phyloP scores from a whole-genome alignment of 64 coral and sea anemone genomes.

The Stichodactyla helianthus region DNA sequence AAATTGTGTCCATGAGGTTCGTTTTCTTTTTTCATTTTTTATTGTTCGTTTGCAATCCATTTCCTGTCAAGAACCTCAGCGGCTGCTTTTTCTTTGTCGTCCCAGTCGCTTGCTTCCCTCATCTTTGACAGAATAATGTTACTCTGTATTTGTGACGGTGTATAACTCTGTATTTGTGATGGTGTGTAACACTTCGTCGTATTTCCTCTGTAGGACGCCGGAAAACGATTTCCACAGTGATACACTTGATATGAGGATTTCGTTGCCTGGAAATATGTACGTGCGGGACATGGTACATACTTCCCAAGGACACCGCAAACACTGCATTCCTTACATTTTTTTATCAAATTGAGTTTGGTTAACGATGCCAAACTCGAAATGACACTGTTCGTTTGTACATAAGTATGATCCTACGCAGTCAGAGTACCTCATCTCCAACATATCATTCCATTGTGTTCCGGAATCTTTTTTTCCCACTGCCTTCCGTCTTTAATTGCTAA shows the following conservation, averaged over 20 bases:
- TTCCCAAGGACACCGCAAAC: slow-evolving; percentile 15
- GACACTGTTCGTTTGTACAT: slow-evolving; percentile 26
- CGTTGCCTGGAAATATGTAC: not conserved
- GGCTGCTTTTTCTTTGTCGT: too few relatives aligned
- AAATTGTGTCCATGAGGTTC: too few relatives aligned
- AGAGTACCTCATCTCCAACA: slow-evolving; percentile 26
- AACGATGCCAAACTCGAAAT: slow-evolving; percentile 36
- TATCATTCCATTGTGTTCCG: not conserved
- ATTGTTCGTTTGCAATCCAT: too few relatives aligned
- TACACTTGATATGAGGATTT: slow-evolving; percentile 13
- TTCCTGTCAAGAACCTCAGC: too few relatives aligned
- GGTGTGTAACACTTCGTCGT: too few relatives aligned
- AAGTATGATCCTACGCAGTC: slow-evolving; percentile 46
- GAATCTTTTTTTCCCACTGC: not conserved
- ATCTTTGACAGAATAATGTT: too few relatives aligned
- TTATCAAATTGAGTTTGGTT: slow-evolving; percentile 41
- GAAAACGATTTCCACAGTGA: slow-evolving; percentile 39
- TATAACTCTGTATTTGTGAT: too few relatives aligned
- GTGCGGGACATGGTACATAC: slow-evolving; percentile 20
- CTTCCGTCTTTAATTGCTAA: too few relatives aligned
- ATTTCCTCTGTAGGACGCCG: too few relatives aligned
- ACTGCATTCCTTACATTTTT: slow-evolving; percentile 16
- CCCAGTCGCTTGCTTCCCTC: too few relatives aligned
- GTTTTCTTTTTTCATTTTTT: too few relatives aligned
- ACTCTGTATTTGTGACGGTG: too few relatives aligned